phyloP scores from a whole-genome alignment of 2,797 vertebrate genomes.

The Menidia menidia region DNA sequence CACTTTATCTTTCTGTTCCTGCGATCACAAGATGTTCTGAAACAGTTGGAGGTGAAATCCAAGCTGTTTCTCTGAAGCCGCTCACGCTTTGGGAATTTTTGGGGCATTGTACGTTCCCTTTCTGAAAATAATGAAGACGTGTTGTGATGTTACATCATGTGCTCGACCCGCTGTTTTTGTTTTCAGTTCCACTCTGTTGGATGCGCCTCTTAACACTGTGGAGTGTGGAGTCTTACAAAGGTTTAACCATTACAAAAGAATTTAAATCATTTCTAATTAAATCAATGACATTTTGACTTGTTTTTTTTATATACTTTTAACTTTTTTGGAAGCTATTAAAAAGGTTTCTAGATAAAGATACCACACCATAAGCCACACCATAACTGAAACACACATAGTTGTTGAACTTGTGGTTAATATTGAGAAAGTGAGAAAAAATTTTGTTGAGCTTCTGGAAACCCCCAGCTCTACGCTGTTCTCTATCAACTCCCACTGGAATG shows the following conservation, averaged over 20 bases:
- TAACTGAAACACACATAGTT: background rate
- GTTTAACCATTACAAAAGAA: background rate
- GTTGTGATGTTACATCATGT: conserved; percentile 12
- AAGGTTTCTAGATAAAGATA: too few species aligned
- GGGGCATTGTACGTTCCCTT: background rate
- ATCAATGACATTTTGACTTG: background rate
- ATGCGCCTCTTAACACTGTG: background rate
- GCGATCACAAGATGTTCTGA: conserved; percentile 5
- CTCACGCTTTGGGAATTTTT: background rate
- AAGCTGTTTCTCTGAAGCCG: conserved; percentile 22
- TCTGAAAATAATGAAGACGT: conserved; percentile 20
- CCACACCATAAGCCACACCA: background rate
- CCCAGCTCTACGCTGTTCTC: conserved; percentile 41
- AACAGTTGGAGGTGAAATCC: conserved; percentile 9
- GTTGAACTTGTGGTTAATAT: background rate
- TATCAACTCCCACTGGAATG: conserved; percentile 47
- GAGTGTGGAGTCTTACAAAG: background rate
- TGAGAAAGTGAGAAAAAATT: conserved; percentile 20
- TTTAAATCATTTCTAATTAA: background rate
- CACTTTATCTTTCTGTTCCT: conserved; percentile 13
- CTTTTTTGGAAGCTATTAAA: background rate
- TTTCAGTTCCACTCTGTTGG: conserved; percentile 22
- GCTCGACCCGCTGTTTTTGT: background rate
- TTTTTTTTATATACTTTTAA: background rate
- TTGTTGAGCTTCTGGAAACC: conserved; percentile 56